Conservation (phyloP, 2,888 invertebrate species). For the Lomographa bimaculata region DNA sequence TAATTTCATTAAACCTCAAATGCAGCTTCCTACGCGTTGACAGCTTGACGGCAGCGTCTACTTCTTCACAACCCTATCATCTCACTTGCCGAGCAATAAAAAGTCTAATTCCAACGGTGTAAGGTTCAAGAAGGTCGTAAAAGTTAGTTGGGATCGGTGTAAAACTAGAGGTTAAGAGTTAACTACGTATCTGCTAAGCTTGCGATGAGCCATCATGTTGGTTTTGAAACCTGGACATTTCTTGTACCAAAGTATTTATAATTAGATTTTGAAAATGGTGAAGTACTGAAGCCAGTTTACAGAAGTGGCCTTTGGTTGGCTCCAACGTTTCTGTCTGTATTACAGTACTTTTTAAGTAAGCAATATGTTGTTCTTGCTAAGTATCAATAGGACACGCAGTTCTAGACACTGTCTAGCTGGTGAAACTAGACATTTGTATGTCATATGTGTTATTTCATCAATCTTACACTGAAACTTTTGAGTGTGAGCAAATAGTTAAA, state of each 20-base stretch:
- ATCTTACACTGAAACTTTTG: too few relatives aligned
- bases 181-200: slow-evolving; percentile 26
- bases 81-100: not conserved
- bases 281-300: too few relatives aligned
- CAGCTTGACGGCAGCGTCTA: slow-evolving; percentile 24
- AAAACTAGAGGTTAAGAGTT: slow-evolving; percentile 32
- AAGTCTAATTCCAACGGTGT: not conserved
- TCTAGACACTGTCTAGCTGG: too few relatives aligned
- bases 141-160: slow-evolving; percentile 8
- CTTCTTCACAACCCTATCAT: slow-evolving; percentile 4
- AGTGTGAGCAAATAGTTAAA: too few relatives aligned
- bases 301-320: too few relatives aligned
- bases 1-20: slow-evolving; percentile 27
- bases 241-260: not conserved
- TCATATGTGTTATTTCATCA: too few relatives aligned
- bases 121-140: not conserved
- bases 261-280: not conserved
- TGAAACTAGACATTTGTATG: too few relatives aligned
- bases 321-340: too few relatives aligned
- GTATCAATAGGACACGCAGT: too few relatives aligned
- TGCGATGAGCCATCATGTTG: slow-evolving; percentile 20
- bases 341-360: too few relatives aligned
- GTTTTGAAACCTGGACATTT: slow-evolving; percentile 15
- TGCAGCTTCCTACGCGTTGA: slow-evolving; percentile 26
- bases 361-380: too few relatives aligned